Conservation (phyloP, 1,140 invertebrate genomes). For the Ceratina australensis region DNA sequence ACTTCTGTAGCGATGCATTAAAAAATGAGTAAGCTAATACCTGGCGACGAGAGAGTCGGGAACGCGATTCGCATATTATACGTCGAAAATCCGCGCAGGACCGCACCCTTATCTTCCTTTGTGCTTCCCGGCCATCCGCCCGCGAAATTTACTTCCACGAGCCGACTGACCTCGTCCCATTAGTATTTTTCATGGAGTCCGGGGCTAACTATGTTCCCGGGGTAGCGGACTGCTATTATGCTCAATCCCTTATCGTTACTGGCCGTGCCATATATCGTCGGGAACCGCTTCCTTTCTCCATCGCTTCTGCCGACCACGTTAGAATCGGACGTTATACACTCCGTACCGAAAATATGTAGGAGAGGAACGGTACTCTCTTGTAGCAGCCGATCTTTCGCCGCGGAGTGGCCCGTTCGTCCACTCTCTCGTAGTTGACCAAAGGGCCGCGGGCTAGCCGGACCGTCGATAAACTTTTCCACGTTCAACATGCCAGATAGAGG, state of each 20-base stretch:
- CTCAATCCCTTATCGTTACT: slow-evolving; percentile 74
- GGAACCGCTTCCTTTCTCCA: slow-evolving; percentile 65
- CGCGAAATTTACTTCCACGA: slow-evolving; percentile 74
- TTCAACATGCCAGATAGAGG: slow-evolving; percentile 35
- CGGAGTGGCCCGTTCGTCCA: slow-evolving; percentile 14
- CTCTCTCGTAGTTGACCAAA: slow-evolving; percentile 39
- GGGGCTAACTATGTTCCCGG: slow-evolving; percentile 65
- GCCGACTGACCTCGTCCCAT: slow-evolving; percentile 71
- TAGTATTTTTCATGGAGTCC: slow-evolving; percentile 75
- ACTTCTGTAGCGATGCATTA: background rate
- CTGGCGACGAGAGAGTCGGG: slow-evolving; percentile 6
- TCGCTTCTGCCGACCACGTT: slow-evolving; percentile 6
- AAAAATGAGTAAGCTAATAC: slow-evolving; percentile 3
- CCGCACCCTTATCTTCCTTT: slow-evolving; percentile 66
- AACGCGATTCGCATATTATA: slow-evolving; percentile 57
- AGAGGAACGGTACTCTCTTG: background rate
- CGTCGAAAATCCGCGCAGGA: slow-evolving; percentile 49
- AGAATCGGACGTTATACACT: slow-evolving; percentile 40
- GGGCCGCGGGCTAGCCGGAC: slow-evolving; percentile 43
- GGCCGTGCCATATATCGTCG: slow-evolving; percentile 68
- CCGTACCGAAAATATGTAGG: slow-evolving; percentile 55
- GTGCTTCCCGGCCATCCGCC: slow-evolving; percentile 61
- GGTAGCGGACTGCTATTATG: slow-evolving; percentile 71
- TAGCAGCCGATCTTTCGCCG: slow-evolving; percentile 9
- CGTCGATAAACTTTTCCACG: slow-evolving; percentile 52